Conservation (phyloP, 2,113 vertebrate species). For the Taurulus bubalis region DNA sequence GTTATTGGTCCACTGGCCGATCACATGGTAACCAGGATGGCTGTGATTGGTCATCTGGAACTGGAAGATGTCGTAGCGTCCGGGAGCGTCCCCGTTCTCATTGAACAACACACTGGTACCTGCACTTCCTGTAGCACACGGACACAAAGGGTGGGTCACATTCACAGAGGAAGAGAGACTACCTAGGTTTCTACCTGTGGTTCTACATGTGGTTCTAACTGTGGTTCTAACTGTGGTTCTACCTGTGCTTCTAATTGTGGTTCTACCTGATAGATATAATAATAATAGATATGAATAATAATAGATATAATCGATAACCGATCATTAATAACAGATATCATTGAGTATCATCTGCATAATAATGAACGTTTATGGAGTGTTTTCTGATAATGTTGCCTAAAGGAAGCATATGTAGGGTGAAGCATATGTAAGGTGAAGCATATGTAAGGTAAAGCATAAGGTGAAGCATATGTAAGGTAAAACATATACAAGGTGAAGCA, state of each 20-base stretch:
- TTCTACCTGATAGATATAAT: not conserved
- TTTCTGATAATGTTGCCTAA: no score
- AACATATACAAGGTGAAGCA: no score
- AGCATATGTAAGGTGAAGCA: no score
- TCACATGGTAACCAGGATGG: slow-evolving; percentile 85
- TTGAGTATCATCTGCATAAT: no score
- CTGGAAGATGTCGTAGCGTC: slow-evolving; percentile 95
- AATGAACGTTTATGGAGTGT: no score
- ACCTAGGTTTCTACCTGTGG: not conserved
- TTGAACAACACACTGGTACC: slow-evolving; percentile 93
- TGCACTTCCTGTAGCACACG: slow-evolving; percentile 85
- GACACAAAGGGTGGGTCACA: not conserved
- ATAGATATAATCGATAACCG: no score
- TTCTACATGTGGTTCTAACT: no score
- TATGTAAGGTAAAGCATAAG: no score
- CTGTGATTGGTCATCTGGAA: slow-evolving; percentile 90
- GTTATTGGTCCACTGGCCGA: slow-evolving; percentile 92
- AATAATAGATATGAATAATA: no score
- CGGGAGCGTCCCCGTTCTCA: slow-evolving; percentile 91
- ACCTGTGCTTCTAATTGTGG: not conserved
- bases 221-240: not conserved
- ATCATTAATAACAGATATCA: no score
- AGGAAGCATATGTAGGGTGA: no score
- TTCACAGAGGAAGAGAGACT: not conserved
- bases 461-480: no score